Conservation (phyloP, 2,113 vertebrate species). For the Oncorhynchus tshawytscha region DNA sequence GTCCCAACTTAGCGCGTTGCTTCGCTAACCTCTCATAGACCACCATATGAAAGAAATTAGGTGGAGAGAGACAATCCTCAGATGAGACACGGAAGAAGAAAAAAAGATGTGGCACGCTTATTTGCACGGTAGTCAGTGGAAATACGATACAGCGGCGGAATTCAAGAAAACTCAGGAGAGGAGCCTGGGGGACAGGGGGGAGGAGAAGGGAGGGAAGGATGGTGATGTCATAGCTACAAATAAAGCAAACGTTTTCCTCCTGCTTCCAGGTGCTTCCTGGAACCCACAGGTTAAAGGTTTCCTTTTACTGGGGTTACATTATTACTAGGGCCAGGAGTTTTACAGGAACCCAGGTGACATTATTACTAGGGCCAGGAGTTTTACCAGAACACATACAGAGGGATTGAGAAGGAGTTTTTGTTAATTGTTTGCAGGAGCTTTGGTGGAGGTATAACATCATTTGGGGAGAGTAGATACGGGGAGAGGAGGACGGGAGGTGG, state of each 20-base stretch:
- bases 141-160: conserved; percentile 4
- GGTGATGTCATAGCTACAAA: conserved; percentile 3
- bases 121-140: conserved; percentile 34
- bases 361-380: too few species aligned
- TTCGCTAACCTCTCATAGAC: too few species aligned
- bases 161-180: conserved; percentile 12
- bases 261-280: background rate
- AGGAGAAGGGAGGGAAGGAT: background rate
- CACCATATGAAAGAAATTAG: background rate
- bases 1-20: too few species aligned
- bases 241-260: background rate
- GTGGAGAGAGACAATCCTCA: background rate
- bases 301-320: background rate
- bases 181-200: background rate
- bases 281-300: too few species aligned
- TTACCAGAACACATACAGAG: too few species aligned
- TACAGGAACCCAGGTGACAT: too few species aligned
- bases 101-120: conserved; percentile 12
- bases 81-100: background rate
- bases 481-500: background rate
- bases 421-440: background rate
- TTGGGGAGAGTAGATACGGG: background rate
- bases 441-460: background rate
- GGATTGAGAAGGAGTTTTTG: too few species aligned
- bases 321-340: too few species aligned